Percentiles rank a stretch among this genome's conserved stretches.
These are phyloP conservation scores for Capreolus pygargus DNA, from an alignment of 2,113 vertebrate species.

Conservation along the genomic window DNA sequence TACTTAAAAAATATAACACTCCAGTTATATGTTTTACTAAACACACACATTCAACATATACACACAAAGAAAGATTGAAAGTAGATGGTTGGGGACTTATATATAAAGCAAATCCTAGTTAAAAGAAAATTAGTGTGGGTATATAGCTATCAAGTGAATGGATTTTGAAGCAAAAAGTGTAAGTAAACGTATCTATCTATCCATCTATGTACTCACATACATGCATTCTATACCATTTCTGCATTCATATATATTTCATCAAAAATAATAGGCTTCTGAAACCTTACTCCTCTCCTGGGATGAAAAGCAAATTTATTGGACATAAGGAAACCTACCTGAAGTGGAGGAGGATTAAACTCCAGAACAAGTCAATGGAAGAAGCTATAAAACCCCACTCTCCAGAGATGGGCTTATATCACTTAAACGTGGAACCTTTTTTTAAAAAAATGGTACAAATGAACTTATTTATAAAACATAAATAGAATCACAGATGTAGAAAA, in stretches of 20 bases:
- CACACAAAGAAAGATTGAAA: not conserved
- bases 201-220: no score
- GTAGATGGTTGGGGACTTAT: not conserved
- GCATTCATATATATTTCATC: not conserved
- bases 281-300: not conserved
- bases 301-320: not conserved
- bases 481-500: not conserved
- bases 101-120: not conserved
- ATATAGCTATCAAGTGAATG: not conserved
- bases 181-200: rapidly evolving
- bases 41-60: not conserved
- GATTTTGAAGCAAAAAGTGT: not conserved
- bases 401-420: not conserved
- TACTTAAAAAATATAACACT: not conserved
- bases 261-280: not conserved
- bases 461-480: not conserved
- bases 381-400: not conserved
- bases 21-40: not conserved
- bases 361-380: not conserved
- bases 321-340: not conserved
- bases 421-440: no score
- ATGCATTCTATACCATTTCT: rapidly evolving
- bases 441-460: not conserved
- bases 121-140: not conserved
- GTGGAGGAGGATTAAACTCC: not conserved